Evolutionary conservation across 1,140 invertebrate species (phyloP).

Genomic region (Danaus melanippus): DNA sequence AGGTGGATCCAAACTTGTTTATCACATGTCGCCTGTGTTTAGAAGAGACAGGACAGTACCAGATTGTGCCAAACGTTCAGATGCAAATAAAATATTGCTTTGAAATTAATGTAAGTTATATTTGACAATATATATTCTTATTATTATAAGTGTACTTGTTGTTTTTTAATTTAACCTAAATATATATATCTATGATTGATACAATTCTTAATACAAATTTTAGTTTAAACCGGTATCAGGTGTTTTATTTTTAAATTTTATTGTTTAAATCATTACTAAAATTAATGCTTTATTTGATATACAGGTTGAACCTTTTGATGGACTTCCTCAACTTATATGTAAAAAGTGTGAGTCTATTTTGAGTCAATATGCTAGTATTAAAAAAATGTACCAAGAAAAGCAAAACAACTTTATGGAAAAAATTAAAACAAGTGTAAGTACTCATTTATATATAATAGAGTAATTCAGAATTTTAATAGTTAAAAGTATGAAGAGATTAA

Average conservation of each 20-base stretch:
- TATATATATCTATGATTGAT: no score
- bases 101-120: slow-evolving; percentile 47
- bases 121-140: no score
- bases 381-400: slow-evolving; percentile 40
- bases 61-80: slow-evolving; percentile 46
- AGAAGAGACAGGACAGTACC: slow-evolving; percentile 46
- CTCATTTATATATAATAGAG: slow-evolving; percentile 2
- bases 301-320: slow-evolving; percentile 53
- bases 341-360: slow-evolving; percentile 44
- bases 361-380: slow-evolving; percentile 33
- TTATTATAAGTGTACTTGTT: no score
- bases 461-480: not conserved
- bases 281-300: slow-evolving; percentile 14
- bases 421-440: slow-evolving; percentile 18
- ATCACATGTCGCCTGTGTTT: slow-evolving; percentile 54
- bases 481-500: not conserved
- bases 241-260: slow-evolving; percentile 1
- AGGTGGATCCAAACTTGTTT: slow-evolving; percentile 52
- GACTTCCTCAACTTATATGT: slow-evolving; percentile 52
- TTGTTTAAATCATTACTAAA: not conserved
- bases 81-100: slow-evolving; percentile 52
- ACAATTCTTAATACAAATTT: no score
- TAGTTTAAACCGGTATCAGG: no score
- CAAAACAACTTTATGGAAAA: slow-evolving; percentile 31
- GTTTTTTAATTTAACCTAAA: no score